Percentiles rank a stretch among this genome's conserved stretches.
Conservation (phyloP, 2,888 invertebrate species). For the Ophion obscuratus region DNA sequence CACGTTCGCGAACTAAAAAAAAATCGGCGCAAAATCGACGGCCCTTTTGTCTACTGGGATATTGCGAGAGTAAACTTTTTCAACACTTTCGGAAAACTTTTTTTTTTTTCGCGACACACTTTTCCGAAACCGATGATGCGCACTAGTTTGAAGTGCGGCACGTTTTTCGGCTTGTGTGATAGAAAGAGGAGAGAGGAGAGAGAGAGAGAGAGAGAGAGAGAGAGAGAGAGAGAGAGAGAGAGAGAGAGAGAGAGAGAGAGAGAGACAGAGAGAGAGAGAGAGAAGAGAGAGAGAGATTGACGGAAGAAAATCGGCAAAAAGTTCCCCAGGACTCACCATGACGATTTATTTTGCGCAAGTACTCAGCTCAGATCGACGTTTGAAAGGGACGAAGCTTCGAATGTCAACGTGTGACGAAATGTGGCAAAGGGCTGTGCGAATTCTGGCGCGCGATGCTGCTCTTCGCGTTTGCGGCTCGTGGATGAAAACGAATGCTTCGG, state of each 20-base stretch:
- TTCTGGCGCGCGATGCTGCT: conserved; percentile 66
- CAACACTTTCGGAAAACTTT: conserved; percentile 17
- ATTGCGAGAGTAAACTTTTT: conserved; percentile 10
- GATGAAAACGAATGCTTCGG: conserved; percentile 79
- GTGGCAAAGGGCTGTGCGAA: conserved; percentile 4
- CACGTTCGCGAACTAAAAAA: not conserved
- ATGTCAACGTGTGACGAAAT: not conserved
- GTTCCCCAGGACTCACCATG: conserved; percentile 60
- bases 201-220: too few species aligned
- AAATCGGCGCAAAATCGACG: conserved; percentile 1
- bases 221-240: not conserved
- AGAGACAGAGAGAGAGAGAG: not conserved
- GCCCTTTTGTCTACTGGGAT: not conserved
- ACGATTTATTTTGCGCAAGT: conserved; percentile 32
- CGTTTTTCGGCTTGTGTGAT: not conserved
- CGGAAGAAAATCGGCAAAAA: not conserved
- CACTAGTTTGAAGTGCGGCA: not conserved
- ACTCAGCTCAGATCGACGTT: not conserved
- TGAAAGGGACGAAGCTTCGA: not conserved
- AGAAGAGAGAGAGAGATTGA: too few species aligned
- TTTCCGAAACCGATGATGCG: not conserved
- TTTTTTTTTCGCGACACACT: not conserved
- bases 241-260: not conserved
- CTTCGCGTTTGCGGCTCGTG: conserved; percentile 64
- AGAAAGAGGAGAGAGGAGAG: too few species aligned